Conservation (phyloP, 2,113 vertebrate species). For the Drymodes brunneopygia region DNA sequence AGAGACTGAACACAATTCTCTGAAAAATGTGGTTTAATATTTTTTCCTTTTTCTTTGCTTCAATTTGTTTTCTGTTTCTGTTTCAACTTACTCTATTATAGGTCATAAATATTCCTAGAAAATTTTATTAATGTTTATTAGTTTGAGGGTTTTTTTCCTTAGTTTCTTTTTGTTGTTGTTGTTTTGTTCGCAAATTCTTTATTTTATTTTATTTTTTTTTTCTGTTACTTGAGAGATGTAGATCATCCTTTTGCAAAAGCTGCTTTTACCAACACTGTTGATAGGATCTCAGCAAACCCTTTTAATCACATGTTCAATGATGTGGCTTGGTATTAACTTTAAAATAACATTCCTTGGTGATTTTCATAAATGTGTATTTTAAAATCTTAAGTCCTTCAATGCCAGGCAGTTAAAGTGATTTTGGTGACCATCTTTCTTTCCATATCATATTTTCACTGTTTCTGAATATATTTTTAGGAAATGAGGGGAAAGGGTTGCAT, state of each 20-base stretch:
- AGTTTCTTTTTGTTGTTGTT: neutral
- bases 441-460: neutral
- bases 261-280: neutral
- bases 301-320: neutral
- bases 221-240: neutral
- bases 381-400: neutral
- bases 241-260: neutral
- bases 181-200: neutral
- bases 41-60: neutral
- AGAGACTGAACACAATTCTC: neutral
- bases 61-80: neutral
- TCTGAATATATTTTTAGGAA: neutral
- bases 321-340: neutral
- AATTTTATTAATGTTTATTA: neutral
- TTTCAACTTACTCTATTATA: neutral
- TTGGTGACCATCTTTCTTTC: neutral
- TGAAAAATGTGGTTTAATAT: neutral
- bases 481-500: neutral
- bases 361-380: neutral
- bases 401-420: neutral
- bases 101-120: neutral
- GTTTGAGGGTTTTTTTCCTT: neutral
- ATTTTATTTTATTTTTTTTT: neutral
- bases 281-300: neutral
- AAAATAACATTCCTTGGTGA: neutral